phyloP scores from a whole-genome alignment of 2,797 vertebrate genomes.

The Chelon auratus region DNA sequence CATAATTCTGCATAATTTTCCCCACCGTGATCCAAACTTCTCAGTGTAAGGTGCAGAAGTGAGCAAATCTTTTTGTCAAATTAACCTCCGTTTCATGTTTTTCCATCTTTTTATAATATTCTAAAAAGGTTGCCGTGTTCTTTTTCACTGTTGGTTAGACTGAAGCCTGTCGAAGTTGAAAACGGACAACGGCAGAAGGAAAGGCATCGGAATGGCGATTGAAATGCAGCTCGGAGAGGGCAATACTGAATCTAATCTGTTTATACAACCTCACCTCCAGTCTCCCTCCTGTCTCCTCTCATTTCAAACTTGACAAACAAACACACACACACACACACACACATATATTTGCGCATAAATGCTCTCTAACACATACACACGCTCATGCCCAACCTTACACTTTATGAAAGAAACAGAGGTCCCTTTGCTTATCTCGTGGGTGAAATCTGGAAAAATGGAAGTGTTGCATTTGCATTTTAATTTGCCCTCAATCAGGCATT shows the following conservation, averaged over 20 bases:
- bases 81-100: background rate
- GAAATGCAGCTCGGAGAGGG: conserved; percentile 70
- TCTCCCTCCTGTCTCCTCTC: conserved; percentile 67
- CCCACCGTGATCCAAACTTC: background rate
- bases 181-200: conserved; percentile 45
- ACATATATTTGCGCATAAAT: conserved; percentile 41
- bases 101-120: too few relatives aligned
- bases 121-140: background rate
- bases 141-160: background rate
- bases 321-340: conserved; percentile 54
- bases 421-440: conserved; percentile 72
- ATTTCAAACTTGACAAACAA: conserved; percentile 72
- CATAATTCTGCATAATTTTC: background rate
- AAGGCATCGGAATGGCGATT: conserved; percentile 44
- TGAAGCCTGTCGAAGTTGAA: conserved; percentile 4
- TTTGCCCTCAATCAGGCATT: conserved; percentile 81
- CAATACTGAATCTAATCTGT: conserved; percentile 77
- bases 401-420: conserved; percentile 64
- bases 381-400: conserved; percentile 23
- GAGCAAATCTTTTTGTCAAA: background rate
- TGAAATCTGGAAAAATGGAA: conserved; percentile 77
- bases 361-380: conserved; percentile 1
- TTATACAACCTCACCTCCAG: conserved; percentile 74
- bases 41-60: background rate
- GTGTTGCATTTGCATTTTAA: conserved; percentile 86